These are phyloP conservation scores for Eidolon dupreanum DNA, from an alignment of 2,797 vertebrate genomes.

Conservation along the genomic window DNA sequence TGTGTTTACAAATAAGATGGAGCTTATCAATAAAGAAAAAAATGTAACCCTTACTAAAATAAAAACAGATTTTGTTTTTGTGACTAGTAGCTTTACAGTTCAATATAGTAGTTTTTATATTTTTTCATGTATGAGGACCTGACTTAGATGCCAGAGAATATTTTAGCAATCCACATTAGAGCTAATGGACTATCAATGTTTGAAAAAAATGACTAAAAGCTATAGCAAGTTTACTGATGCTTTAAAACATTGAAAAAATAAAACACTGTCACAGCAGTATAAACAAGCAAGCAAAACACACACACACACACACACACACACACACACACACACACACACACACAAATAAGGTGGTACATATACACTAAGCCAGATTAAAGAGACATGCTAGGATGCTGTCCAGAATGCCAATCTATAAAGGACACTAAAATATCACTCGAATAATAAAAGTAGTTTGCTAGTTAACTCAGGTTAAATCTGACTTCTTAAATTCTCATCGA, in stretches of 20 bases:
- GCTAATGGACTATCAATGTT: background rate
- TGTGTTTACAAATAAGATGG: slow-evolving; percentile 39
- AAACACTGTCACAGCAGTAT: background rate
- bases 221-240: background rate
- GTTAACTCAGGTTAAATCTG: background rate
- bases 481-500: background rate
- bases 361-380: background rate
- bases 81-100: background rate
- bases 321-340: background rate
- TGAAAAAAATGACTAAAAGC: slow-evolving; percentile 4
- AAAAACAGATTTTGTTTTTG: slow-evolving; percentile 36
- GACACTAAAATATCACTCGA: background rate
- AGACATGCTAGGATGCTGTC: background rate
- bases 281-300: background rate
- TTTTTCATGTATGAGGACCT: background rate
- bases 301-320: background rate
- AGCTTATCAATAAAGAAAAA: slow-evolving; percentile 56
- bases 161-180: background rate
- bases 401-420: background rate
- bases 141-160: background rate
- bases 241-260: background rate
- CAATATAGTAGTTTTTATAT: background rate
- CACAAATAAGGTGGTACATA: background rate
- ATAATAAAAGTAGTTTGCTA: background rate
- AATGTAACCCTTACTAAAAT: background rate